Base-by-base conservation (phyloP, 2,888 invertebrate genomes). In the Flexamia atlantica region DNA sequence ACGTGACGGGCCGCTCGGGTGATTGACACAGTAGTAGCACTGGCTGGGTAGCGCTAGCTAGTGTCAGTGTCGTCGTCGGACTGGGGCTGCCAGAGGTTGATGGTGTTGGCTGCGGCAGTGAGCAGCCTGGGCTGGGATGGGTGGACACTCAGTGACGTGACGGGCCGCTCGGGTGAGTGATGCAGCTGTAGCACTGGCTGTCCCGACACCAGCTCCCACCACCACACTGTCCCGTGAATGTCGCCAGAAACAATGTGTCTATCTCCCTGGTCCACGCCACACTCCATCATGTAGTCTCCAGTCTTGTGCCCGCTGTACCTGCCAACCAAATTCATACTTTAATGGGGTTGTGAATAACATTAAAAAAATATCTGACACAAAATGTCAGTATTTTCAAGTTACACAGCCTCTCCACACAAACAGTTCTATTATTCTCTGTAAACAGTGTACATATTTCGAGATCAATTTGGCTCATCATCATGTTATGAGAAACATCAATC, bases 191-290 rank as follows among this genome's bases (percentile, higher is more conserved):
- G 89, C 0, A 89, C 89, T 0, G 95, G 90, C 87, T 93, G 92
- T 5, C 94, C 94, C 86, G 95, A 95, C 3, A 98, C 93, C 64
- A 99, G 92, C 90, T 98, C 97, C 97, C 98, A 99, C 87, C 95
- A 93, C 91, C 95, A 96, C 7, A 98, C 91, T 87, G 93, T 92
- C 0, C 99, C 99, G 85, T 96, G 95, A 17, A 95, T 95, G 0
- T 98, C 98, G 0, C 99, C 99, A 25, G 97, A 96, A 60, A 99
- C 91, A 68, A 99, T 94, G 87, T 95, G 94, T 72, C 95, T 95
- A 89, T 99, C 99, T 86, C 94, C 95, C 82, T 93, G 92, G 90
- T 97, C 95, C 0, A 98, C 93, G 81, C 95, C 95, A 89, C 97
- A 97, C 90, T 99, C 98, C 64, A 99, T 92, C 88, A 95, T 95